Evolutionary conservation across 2,113 vertebrate species (phyloP), one percentile per base, ranked within the genome.

Genomic region (Lonchura striata): DNA sequence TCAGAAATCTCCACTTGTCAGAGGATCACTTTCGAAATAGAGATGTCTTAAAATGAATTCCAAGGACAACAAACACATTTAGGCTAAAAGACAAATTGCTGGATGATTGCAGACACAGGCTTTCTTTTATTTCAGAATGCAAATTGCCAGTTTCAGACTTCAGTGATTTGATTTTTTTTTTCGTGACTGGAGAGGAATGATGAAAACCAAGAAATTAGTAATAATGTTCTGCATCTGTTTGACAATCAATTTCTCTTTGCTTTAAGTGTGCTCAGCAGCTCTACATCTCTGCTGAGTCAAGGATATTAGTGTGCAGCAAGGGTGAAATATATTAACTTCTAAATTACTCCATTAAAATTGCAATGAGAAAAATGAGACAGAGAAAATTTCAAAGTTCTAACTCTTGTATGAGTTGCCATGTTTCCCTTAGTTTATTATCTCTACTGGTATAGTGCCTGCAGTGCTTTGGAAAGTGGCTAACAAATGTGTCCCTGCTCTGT

Each of bases 201-300:
- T 82, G 61, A 86, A 91, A 92, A 96, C 23, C 60, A 95, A 95
- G 50, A 91, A 93, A 88, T 91, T 83, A 90, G n/a, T 52, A 92
- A 91, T 91, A 84, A 95, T 84, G 37, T 80, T 94, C 60, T 91
- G 88, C 92, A 96, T 95, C 86, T 96, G 90, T 91, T 95, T 95
- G 94, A 93, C 93, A 88, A 82, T 94, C 44, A 70, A 22, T 65
- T 91, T 90, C 25, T 81, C 33, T 54, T 79, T 86, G 46, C 46
- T 95, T 80, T 82, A 79, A 90, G 49, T 2, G 0, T 75, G n/a
- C 52, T 81, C 86, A 74, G 72, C 71, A 82, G 50, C 76, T 86
- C 68, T 77, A 49, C 8, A 4, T 53, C 63, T 86, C 69, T 91
- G 44, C 24, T 28, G 59, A 84, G 53, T 54, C 15, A 20, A 96